A percentile compares a stretch with the other conserved stretches of the same genome.
These are phyloP conservation scores for Sepiola atlantica DNA, from an alignment of 2,888 invertebrate genomes.

Conservation along the genomic window DNA sequence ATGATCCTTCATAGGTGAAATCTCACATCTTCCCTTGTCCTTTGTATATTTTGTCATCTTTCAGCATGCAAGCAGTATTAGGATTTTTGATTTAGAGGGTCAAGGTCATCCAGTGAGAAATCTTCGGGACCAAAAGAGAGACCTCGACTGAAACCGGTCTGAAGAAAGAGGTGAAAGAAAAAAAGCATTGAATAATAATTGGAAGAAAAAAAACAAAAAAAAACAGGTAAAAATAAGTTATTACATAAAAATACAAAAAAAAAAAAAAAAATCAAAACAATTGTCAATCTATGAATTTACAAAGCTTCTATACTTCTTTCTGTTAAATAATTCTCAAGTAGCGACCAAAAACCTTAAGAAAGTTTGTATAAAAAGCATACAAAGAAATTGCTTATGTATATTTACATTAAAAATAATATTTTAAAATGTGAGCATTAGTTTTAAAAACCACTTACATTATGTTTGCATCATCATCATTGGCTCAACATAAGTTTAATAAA, in stretches of 20 bases:
- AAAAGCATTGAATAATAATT: no score
- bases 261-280: background rate
- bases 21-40: background rate
- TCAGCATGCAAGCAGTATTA: background rate
- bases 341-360: background rate
- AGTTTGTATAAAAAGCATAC: no score
- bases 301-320: background rate
- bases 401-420: no score
- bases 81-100: conserved; percentile 85
- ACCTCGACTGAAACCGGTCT: conserved; percentile 93
- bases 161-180: conserved; percentile 58
- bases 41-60: background rate
- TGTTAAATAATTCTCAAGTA: background rate
- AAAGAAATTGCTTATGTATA: no score
- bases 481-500: no score
- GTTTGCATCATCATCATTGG: no score
- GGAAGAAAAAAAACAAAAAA: background rate
- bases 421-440: no score
- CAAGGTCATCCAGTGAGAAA: conserved; percentile 93
- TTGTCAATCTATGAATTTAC: background rate
- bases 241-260: background rate
- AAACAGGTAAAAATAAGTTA: background rate
- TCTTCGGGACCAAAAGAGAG: conserved; percentile 92
- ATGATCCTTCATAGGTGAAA: conserved; percentile 10
- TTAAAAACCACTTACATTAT: no score